phyloP scores from a whole-genome alignment of 2,113 vertebrate species.

The Gavia stellata region DNA sequence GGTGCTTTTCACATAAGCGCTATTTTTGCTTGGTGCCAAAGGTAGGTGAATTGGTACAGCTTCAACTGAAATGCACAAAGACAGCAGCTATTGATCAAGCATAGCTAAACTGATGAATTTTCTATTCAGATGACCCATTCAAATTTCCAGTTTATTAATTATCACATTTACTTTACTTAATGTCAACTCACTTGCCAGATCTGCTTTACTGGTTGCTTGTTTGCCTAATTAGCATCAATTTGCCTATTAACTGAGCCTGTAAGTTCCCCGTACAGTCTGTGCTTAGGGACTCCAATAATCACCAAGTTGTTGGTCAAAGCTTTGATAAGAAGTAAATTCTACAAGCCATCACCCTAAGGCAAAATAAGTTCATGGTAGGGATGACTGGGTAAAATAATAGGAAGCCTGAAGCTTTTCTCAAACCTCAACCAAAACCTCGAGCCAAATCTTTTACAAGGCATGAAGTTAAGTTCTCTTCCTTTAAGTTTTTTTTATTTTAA shows the following conservation, averaged over 20 bases:
- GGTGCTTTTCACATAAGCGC: background rate
- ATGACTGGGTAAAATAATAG: background rate
- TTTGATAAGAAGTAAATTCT: slow-evolving; percentile 14
- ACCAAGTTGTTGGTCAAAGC: background rate
- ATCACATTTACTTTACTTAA: slow-evolving; percentile 12
- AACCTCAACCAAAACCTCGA: background rate
- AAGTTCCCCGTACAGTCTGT: background rate
- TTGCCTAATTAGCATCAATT: slow-evolving; percentile 33
- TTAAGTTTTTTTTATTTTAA: background rate
- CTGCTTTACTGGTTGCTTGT: background rate
- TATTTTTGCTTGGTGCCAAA: background rate
- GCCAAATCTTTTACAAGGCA: background rate
- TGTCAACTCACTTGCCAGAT: background rate
- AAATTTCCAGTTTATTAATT: slow-evolving; percentile 1
- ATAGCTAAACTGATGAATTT: background rate
- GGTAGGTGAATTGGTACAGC: background rate
- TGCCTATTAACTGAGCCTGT: slow-evolving; percentile 6
- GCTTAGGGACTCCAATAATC: background rate
- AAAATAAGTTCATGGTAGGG: background rate
- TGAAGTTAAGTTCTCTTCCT: background rate
- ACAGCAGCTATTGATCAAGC: background rate
- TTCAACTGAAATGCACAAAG: background rate
- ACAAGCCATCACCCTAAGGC: background rate
- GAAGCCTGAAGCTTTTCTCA: slow-evolving; percentile 1
- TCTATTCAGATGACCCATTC: background rate